Conservation (phyloP, 2,888 invertebrate genomes). For the Caenorhabditis sp. region DNA sequence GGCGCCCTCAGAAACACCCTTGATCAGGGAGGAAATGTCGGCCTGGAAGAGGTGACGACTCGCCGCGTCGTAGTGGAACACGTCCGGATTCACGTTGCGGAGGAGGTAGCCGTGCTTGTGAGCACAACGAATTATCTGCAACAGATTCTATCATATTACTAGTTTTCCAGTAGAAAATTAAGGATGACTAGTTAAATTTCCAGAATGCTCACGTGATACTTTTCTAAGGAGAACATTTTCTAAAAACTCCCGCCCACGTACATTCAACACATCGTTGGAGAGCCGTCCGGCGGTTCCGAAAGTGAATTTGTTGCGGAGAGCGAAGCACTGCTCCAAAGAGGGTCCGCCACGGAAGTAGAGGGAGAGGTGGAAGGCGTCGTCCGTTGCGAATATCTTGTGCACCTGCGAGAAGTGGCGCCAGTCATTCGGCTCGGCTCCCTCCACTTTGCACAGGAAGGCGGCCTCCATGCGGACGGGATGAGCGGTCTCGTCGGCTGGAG, state of each 20-base stretch:
- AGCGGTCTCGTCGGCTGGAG: slow-evolving; percentile 34
- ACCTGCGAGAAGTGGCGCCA: slow-evolving; percentile 69
- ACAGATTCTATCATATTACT: too few species aligned
- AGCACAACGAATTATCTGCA: slow-evolving; percentile 46
- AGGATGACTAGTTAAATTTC: too few species aligned
- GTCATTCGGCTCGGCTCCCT: slow-evolving; percentile 50
- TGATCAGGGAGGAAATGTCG: slow-evolving; percentile 66
- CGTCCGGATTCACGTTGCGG: slow-evolving; percentile 62
- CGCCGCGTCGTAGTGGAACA: slow-evolving; percentile 68
- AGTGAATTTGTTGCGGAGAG: slow-evolving; percentile 58
- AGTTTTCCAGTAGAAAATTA: too few species aligned
- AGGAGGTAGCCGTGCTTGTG: slow-evolving; percentile 57
- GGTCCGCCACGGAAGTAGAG: slow-evolving; percentile 69
- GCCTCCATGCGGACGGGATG: slow-evolving; percentile 62
- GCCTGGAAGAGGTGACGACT: slow-evolving; percentile 72
- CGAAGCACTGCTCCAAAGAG: slow-evolving; percentile 62
- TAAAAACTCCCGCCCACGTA: slow-evolving; percentile 10
- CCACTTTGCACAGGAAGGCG: slow-evolving; percentile 68
- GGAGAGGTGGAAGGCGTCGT: slow-evolving; percentile 53
- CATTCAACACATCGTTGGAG: slow-evolving; percentile 64
- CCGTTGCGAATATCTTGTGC: slow-evolving; percentile 59
- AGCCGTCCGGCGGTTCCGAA: slow-evolving; percentile 68
- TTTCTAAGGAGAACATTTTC: too few species aligned
- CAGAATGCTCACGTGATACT: too few species aligned
- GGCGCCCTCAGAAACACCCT: slow-evolving; percentile 15